phyloP scores from a whole-genome alignment of 2,888 invertebrate species.

The Epinotia brunnichana region DNA sequence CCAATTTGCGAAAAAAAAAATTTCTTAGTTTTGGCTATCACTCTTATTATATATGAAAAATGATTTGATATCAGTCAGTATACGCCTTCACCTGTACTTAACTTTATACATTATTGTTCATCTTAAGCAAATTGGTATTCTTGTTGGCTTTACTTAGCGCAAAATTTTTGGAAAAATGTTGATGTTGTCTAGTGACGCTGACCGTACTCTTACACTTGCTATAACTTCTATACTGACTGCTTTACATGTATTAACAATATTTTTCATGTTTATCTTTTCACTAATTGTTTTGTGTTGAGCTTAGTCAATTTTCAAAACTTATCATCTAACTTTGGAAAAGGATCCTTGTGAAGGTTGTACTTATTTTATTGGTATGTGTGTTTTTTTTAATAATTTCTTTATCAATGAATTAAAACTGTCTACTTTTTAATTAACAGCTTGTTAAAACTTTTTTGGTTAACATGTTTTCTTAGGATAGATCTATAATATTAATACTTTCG shows the following conservation, averaged over 20 bases:
- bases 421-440: no score
- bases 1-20: background rate
- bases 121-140: conserved; percentile 46
- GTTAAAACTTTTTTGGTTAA: no score
- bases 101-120: conserved; percentile 47
- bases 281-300: background rate
- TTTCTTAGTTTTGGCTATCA: background rate
- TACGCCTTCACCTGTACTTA: conserved; percentile 18
- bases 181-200: conserved; percentile 45
- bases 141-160: conserved; percentile 39
- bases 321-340: background rate
- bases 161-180: conserved; percentile 40
- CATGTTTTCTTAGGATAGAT: no score
- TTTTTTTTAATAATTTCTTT: background rate
- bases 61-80: conserved; percentile 16
- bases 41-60: background rate
- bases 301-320: conserved; percentile 1
- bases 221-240: conserved; percentile 9
- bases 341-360: background rate
- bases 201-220: conserved; percentile 44
- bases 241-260: background rate
- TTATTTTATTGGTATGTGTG: background rate
- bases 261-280: background rate
- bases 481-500: no score
- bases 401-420: background rate